Evolutionary conservation across 2,888 invertebrate species (phyloP).

Genomic region (Drosophila longiperda): DNA sequence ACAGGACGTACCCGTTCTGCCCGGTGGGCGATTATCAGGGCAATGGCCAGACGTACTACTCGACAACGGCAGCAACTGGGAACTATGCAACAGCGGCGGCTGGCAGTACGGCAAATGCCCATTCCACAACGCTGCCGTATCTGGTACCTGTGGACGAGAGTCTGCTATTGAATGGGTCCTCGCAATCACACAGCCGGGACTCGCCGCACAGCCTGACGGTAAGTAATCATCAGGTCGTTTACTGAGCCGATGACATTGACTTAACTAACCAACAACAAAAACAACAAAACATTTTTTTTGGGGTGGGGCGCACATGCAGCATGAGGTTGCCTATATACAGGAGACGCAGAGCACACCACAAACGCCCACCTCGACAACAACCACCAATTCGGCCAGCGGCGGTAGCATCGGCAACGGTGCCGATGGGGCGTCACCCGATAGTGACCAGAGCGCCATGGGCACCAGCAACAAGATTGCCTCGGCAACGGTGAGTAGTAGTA

Average conservation of each 20-base stretch:
- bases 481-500: constrained; percentile 92
- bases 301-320: constrained; percentile 63
- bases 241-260: constrained; percentile 56
- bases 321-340: constrained; percentile 84
- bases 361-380: constrained; percentile 86
- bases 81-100: constrained; percentile 86
- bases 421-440: constrained; percentile 80
- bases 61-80: constrained; percentile 84
- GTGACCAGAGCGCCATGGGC: constrained; percentile 78
- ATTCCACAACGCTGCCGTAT: constrained; percentile 86
- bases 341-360: constrained; percentile 84
- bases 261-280: constrained; percentile 24
- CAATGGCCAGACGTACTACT: constrained; percentile 88
- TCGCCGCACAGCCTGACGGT: constrained; percentile 90
- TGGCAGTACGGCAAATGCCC: constrained; percentile 83
- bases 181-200: constrained; percentile 86
- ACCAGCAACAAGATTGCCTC: constrained; percentile 90
- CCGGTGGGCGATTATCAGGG: constrained; percentile 88
- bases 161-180: constrained; percentile 86
- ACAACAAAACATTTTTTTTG: not conserved
- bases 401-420: constrained; percentile 77
- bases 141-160: constrained; percentile 90
- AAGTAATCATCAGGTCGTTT: constrained; percentile 81
- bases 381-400: constrained; percentile 87
- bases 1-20: constrained; percentile 92